phyloP scores from a whole-genome alignment of 2,888 invertebrate genomes.

The Aradus depressus region DNA sequence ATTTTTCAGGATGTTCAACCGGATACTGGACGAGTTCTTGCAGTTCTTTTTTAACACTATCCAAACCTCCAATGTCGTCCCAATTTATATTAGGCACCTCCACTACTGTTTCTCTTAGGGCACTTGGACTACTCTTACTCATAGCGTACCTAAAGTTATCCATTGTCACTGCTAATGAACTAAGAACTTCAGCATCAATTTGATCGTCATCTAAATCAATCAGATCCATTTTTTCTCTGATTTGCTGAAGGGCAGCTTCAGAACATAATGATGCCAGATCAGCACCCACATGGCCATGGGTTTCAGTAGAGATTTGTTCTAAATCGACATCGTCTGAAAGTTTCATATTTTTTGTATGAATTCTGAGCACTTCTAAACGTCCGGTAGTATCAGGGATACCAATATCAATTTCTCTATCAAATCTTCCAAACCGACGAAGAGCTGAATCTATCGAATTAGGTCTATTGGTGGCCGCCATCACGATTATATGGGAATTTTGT shows the following conservation, averaged over 20 bases:
- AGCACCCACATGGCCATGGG: conserved; percentile 97
- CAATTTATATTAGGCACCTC: conserved; percentile 96
- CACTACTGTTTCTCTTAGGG: conserved; percentile 95
- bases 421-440: conserved; percentile 90
- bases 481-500: conserved; percentile 95
- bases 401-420: conserved; percentile 98
- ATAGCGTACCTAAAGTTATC: conserved; percentile 98
- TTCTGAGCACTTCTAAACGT: conserved; percentile 89
- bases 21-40: conserved; percentile 96
- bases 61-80: conserved; percentile 94
- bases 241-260: conserved; percentile 96
- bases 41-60: conserved; percentile 87
- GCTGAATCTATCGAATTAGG: conserved; percentile 98
- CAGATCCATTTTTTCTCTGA: conserved; percentile 98
- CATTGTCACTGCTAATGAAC: conserved; percentile 94
- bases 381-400: conserved; percentile 98
- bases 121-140: conserved; percentile 96
- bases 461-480: conserved; percentile 98
- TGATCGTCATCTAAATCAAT: conserved; percentile 98
- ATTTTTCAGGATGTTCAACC: conserved; percentile 98
- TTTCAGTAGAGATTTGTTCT: conserved; percentile 94
- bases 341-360: conserved; percentile 99
- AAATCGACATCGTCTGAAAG: conserved; percentile 94
- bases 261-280: conserved; percentile 97
- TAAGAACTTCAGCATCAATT: conserved; percentile 94